A percentile compares a stretch with the other conserved stretches of the same genome.
Conservation (phyloP, 2,888 invertebrate species). For the Adelphocoris suturalis region DNA sequence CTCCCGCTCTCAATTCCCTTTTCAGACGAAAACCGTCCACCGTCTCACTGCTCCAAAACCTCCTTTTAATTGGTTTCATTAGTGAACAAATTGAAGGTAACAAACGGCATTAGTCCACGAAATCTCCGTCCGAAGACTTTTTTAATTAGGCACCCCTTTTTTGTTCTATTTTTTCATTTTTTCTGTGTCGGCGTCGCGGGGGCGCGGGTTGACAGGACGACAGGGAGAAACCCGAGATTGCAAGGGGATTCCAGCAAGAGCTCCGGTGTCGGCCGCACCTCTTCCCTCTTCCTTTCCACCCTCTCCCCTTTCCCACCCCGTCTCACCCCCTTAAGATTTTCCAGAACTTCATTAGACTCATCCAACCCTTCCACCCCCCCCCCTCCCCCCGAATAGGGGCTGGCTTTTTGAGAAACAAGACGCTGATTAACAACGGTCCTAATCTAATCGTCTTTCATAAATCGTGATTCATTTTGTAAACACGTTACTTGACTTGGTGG, state of each 20-base stretch:
- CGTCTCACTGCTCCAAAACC: not conserved
- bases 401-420: conserved; percentile 50
- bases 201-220: not conserved
- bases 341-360: conserved; percentile 60
- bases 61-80: conserved; percentile 31
- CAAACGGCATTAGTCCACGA: conserved; percentile 2
- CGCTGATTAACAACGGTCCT: conserved; percentile 69
- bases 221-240: conserved; percentile 33
- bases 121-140: not conserved
- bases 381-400: not conserved
- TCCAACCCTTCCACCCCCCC: not conserved
- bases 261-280: conserved; percentile 25
- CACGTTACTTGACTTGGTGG: conserved; percentile 45
- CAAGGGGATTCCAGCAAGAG: not conserved
- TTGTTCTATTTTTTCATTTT: too few relatives aligned
- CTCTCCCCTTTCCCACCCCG: too few relatives aligned
- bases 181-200: not conserved
- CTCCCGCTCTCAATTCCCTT: not conserved
- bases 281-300: not conserved
- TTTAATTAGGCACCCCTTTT: conserved; percentile 34
- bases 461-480: conserved; percentile 70
- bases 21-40: not conserved
- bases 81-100: conserved; percentile 33
- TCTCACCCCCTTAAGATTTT: not conserved
- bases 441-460: conserved; percentile 71